Percentiles rank a stretch among this genome's conserved stretches.
These are phyloP conservation scores for Eudyptes chrysolophus DNA, from an alignment of 2,113 vertebrate genomes.

Conservation along the genomic window DNA sequence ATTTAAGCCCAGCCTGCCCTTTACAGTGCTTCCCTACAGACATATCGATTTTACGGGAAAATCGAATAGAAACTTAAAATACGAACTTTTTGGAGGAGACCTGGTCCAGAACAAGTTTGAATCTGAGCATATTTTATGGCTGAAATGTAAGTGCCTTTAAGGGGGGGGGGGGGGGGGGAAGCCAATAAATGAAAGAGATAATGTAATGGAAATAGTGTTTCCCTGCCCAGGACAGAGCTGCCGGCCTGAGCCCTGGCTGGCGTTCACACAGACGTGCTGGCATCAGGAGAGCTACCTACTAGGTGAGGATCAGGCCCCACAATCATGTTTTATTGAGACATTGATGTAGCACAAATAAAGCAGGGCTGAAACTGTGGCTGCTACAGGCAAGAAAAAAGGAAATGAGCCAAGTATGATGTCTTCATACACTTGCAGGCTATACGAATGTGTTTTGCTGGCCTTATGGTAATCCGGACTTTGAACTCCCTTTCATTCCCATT, in stretches of 20 bases:
- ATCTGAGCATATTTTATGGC: background rate
- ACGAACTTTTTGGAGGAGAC: background rate
- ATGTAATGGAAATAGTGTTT: slow-evolving; percentile 6
- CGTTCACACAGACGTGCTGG: rapidly evolving
- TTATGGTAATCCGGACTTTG: background rate
- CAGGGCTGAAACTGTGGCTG: background rate
- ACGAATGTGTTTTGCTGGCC: slow-evolving; percentile 11
- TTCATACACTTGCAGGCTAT: background rate
- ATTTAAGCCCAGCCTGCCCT: background rate
- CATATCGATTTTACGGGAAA: background rate
- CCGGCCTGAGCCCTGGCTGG: background rate
- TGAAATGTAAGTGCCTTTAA: background rate
- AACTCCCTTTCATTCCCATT: background rate
- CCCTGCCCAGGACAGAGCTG: background rate
- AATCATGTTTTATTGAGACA: background rate
- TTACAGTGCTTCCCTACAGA: background rate
- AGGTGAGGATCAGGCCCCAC: background rate
- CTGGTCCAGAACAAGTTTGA: background rate
- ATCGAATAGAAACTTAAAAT: background rate
- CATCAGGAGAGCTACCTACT: background rate
- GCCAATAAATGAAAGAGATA: background rate
- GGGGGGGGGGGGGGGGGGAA: no score
- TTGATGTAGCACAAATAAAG: background rate
- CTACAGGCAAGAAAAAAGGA: slow-evolving; percentile 12
- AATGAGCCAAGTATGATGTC: slow-evolving; percentile 20